Conservation (phyloP, 2,888 invertebrate genomes). For the Polietes domitor region DNA sequence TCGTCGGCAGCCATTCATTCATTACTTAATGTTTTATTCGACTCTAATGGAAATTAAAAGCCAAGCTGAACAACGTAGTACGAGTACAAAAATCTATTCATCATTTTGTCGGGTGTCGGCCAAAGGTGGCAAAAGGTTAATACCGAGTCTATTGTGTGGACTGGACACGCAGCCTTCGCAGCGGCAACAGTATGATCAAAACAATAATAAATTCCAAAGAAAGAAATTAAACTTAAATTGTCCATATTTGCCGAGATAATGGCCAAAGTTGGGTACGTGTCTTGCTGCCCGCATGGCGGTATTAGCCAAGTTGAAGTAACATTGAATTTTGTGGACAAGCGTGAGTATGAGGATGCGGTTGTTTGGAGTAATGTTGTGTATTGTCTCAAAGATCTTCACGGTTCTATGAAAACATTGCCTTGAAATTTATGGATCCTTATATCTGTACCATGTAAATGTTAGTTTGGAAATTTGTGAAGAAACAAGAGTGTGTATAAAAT, state of each 20-base stretch:
- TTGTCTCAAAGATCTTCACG: background rate
- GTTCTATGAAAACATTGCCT: background rate
- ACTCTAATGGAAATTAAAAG: constrained; percentile 32
- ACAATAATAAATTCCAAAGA: constrained; percentile 10
- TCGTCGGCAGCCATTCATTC: background rate
- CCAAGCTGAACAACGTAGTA: constrained; percentile 1
- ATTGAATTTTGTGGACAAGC: background rate
- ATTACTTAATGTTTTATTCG: constrained; percentile 29
- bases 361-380: background rate
- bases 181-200: background rate
- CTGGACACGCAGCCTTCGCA: background rate
- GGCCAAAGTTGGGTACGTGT: background rate
- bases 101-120: constrained; percentile 2
- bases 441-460: too few species aligned
- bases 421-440: background rate
- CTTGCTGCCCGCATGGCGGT: too few species aligned
- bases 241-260: background rate
- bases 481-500: too few species aligned
- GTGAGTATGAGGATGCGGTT: background rate
- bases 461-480: too few species aligned
- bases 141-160: background rate
- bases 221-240: constrained; percentile 22
- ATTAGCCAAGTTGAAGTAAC: background rate
- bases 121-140: constrained; percentile 21
- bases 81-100: constrained; percentile 3